Percentiles rank a stretch among this genome's conserved stretches.
Conservation (phyloP, 2,888 invertebrate genomes). For the Apantesis nais region DNA sequence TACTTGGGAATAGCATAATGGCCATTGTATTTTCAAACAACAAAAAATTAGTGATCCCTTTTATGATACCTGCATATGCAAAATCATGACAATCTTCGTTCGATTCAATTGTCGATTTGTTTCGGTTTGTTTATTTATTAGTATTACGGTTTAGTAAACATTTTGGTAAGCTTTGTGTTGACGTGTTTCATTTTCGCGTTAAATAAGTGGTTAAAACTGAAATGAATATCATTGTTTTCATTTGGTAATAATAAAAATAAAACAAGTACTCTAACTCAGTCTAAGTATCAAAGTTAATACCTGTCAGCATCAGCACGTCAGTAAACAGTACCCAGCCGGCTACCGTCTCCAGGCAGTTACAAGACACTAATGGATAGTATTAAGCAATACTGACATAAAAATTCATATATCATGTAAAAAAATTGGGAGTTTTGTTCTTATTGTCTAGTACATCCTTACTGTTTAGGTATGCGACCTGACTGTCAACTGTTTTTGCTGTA, state of each 20-base stretch:
- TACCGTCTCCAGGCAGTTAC: no score
- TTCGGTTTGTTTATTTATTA: background rate
- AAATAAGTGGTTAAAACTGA: background rate
- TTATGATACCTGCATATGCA: background rate
- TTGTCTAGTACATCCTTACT: no score
- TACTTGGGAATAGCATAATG: slow-evolving; percentile 5
- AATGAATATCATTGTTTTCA: background rate
- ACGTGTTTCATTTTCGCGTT: background rate
- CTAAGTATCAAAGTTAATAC: no score
- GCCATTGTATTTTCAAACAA: slow-evolving; percentile 13
- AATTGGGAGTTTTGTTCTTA: no score
- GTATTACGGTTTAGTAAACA: background rate
- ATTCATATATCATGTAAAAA: no score
- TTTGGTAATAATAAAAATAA: background rate
- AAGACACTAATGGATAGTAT: no score
- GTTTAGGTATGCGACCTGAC: no score
- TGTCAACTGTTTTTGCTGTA: no score
- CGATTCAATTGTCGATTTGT: slow-evolving; percentile 1
- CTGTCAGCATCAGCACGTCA: no score
- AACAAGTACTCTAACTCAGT: no score
- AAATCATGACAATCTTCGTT: background rate
- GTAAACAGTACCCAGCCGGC: no score
- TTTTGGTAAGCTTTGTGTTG: background rate
- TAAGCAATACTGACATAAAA: no score
- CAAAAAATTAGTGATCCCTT: background rate